These are phyloP conservation scores for Otis tarda DNA, from an alignment of 2,113 vertebrate genomes.

Conservation along the genomic window DNA sequence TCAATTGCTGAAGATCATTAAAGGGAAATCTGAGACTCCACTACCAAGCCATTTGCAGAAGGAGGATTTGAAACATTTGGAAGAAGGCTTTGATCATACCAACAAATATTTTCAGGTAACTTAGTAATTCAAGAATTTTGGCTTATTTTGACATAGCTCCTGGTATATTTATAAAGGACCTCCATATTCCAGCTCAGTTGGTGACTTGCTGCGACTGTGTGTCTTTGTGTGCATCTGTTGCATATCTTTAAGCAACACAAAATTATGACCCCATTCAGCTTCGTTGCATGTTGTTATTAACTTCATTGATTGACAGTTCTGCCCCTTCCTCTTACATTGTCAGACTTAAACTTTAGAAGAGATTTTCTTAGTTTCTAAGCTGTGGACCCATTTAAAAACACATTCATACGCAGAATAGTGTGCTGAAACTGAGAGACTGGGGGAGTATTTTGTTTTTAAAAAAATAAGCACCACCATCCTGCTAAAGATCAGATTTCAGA, in stretches of 20 bases:
- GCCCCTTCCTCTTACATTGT: background rate
- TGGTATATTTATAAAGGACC: background rate
- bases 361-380: background rate
- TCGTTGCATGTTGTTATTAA: background rate
- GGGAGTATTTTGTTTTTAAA: background rate
- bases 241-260: background rate
- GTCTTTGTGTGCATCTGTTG: background rate
- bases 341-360: background rate
- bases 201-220: background rate
- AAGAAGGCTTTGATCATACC: conserved; percentile 34
- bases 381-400: background rate
- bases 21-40: conserved; percentile 1
- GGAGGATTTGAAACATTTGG: conserved; percentile 53
- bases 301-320: background rate
- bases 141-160: background rate
- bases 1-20: conserved; percentile 48
- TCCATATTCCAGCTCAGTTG: background rate
- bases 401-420: background rate
- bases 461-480: background rate
- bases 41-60: conserved; percentile 53
- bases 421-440: background rate
- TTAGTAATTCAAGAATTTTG: background rate
- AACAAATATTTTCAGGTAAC: conserved; percentile 71
- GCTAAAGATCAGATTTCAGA: background rate
- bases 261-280: background rate